Evolutionary conservation across 2,797 vertebrate species (phyloP).

Genomic region (Anabacerthia variegaticeps): DNA sequence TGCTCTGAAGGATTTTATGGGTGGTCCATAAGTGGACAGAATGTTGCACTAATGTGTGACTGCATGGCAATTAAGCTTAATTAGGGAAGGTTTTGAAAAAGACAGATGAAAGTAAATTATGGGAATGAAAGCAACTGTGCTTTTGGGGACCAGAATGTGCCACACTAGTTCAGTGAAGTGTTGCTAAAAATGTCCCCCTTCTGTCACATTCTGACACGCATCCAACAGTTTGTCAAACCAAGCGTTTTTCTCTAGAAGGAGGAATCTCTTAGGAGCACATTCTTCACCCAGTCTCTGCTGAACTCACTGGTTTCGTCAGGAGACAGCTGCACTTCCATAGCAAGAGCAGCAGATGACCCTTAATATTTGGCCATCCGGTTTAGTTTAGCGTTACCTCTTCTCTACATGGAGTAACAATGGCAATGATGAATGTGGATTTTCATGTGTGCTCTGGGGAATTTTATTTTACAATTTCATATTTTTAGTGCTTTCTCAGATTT

Average conservation of each 20-base stretch:
- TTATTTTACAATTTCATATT: neutral
- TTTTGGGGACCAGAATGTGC: neutral
- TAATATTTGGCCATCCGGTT: rapidly evolving
- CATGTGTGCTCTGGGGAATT: neutral
- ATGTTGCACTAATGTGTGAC: slow-evolving; percentile 39
- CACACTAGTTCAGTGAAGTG: neutral
- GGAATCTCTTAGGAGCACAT: neutral
- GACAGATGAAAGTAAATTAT: slow-evolving; percentile 32
- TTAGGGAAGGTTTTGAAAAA: slow-evolving; percentile 44
- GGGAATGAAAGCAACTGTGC: slow-evolving; percentile 8
- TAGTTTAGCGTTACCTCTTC: neutral
- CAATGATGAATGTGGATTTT: neutral
- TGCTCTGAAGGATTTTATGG: slow-evolving; percentile 24
- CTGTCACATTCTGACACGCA: neutral
- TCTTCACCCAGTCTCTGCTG: neutral
- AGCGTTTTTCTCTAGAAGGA: neutral
- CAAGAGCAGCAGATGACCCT: neutral
- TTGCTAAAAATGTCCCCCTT: neutral
- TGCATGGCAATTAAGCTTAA: slow-evolving; percentile 44
- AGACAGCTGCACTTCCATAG: neutral
- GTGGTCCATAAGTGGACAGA: slow-evolving; percentile 35
- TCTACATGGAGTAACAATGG: neutral
- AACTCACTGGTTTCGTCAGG: neutral
- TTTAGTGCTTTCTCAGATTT: slow-evolving; percentile 9
- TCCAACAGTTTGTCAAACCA: neutral